Base-by-base conservation (phyloP, 2,797 vertebrate species). In the Microctenopoma steveboyesi region DNA sequence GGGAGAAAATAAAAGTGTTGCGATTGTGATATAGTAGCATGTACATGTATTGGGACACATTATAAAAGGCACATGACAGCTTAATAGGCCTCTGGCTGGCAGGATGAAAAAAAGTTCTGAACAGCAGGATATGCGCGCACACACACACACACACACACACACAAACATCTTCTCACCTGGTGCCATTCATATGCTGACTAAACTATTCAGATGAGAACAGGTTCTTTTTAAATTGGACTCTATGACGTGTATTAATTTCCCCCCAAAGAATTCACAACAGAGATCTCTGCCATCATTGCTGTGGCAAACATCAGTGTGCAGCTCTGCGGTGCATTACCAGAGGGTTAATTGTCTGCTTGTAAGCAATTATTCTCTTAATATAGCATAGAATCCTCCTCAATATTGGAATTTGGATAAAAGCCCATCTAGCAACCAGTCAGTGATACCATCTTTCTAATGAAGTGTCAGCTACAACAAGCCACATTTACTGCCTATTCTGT, bases 291-390 rank as follows among this genome's bases (percentile, higher is more conserved):
- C 70, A 83, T 84, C 80, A 81, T 48, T 74, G 79, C 56, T 69
- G 53, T 56, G 37, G 40, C 78, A 74, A 78, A 84, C 80, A 84
- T 86, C 88, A 82, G 89, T 88, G 83, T 79, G 80, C 65, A 73
- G 63, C 74, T 74, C 79, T 47, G 43, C 37, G 18, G 70, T 62
- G 86, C 73, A 75, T 84, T 60, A 87, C 75, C 64, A 86, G 89
- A 82, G 84, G 82, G 84, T 88, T 90, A 87, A 91, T 91, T 86
- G 83, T 75, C 74, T 76, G 84, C 83, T 88, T 86, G 87, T 89
- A 86, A 81, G 84, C 81, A 84, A 87, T 90, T 89, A 89, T 78
- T 85, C 61, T 78, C 64, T 75, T 79, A 88, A 84, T 75, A 72
- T 64, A 66, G 74, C 75, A 72, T 68, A 70, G 58, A 59, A 74